These are phyloP conservation scores for Megaceryle maxima DNA, from an alignment of 2,113 vertebrate species.

Conservation along the genomic window DNA sequence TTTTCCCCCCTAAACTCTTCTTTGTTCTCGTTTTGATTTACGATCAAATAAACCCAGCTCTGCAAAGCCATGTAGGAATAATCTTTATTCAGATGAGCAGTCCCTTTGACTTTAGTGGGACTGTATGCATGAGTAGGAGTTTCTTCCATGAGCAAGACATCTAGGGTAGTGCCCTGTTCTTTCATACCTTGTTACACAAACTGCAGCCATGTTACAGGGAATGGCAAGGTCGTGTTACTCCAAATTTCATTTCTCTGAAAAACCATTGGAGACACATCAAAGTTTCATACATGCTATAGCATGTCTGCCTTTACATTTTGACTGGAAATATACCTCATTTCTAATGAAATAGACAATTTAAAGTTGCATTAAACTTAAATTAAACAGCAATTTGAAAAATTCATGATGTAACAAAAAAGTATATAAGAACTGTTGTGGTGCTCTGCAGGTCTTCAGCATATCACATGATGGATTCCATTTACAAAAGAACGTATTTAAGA, in stretches of 20 bases:
- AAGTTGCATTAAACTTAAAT: neutral
- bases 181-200: constrained; percentile 21
- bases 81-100: constrained; percentile 46
- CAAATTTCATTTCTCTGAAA: constrained; percentile 4
- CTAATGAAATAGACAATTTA: constrained; percentile 22
- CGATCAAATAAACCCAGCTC: constrained; percentile 30
- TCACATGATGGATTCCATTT: neutral
- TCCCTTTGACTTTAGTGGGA: neutral
- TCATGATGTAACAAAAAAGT: neutral
- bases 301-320: neutral
- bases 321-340: neutral
- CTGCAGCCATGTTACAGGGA: neutral
- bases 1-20: neutral
- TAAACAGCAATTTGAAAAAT: constrained; percentile 29
- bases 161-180: constrained; percentile 9
- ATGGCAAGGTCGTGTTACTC: constrained; percentile 22
- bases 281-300: neutral
- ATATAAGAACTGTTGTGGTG: neutral
- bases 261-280: constrained; percentile 10
- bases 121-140: neutral
- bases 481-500: neutral
- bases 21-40: constrained; percentile 62
- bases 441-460: neutral
- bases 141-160: neutral
- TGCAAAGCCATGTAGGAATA: constrained; percentile 15